Conservation (phyloP, 2,888 invertebrate genomes). For the Halictus quadricinctus region DNA sequence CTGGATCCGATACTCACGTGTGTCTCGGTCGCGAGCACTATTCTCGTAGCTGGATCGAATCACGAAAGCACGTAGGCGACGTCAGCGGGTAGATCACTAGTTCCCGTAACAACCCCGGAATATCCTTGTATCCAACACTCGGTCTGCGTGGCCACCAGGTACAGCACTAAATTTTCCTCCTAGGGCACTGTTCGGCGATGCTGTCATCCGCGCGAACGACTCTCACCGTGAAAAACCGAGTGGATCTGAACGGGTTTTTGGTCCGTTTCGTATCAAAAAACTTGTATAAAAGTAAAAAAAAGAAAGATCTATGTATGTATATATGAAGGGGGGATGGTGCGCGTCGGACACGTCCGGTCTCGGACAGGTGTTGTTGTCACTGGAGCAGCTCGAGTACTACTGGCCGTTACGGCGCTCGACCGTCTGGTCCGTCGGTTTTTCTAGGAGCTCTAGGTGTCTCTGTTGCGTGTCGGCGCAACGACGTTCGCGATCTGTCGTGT, state of each 20-base stretch:
- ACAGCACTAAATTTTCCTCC: constrained; percentile 29
- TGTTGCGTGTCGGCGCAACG: constrained; percentile 36
- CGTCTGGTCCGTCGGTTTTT: neutral
- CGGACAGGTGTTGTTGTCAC: constrained; percentile 3
- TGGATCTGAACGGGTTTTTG: neutral
- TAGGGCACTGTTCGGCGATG: constrained; percentile 21
- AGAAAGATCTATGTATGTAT: constrained; percentile 2
- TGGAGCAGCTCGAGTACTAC: constrained; percentile 6
- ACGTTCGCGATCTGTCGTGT: constrained; percentile 55
- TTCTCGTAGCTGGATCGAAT: constrained; percentile 41
- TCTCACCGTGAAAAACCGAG: neutral
- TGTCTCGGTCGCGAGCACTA: constrained; percentile 40
- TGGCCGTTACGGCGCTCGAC: neutral
- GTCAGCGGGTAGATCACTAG: constrained; percentile 52
- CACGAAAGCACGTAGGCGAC: constrained; percentile 44
- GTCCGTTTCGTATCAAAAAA: neutral
- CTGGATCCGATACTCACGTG: constrained; percentile 48
- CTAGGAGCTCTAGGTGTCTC: constrained; percentile 11
- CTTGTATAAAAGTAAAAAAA: constrained; percentile 67
- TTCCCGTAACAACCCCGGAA: constrained; percentile 39
- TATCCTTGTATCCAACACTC: constrained; percentile 46
- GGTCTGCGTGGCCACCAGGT: constrained; percentile 24
- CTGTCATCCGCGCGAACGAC: constrained; percentile 39
- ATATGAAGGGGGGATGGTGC: neutral
- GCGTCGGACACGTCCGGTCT: neutral